Percentiles rank a stretch among this genome's conserved stretches.
Evolutionary conservation across 1,140 invertebrate species (phyloP).

Genomic region (Stegodyphus mimosarum): DNA sequence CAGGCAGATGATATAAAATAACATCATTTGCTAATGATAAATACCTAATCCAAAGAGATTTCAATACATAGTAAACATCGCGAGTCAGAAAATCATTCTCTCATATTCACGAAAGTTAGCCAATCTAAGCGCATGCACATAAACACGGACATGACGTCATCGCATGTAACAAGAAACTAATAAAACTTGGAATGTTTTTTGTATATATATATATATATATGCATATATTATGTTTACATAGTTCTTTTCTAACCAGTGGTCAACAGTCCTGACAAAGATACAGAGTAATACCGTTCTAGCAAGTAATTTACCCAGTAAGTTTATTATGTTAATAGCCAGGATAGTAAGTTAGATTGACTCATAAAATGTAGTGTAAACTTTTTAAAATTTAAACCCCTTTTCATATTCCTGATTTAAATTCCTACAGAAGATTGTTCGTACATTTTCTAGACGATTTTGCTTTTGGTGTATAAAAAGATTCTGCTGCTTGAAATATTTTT

Average conservation of each 20-base stretch:
- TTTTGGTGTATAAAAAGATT: background rate
- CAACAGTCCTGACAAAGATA: background rate
- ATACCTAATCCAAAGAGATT: background rate
- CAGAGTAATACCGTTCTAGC: background rate
- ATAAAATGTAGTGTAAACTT: too few relatives aligned
- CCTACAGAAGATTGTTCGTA: background rate
- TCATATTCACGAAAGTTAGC: background rate
- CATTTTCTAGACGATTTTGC: background rate
- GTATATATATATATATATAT: background rate
- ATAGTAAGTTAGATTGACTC: too few relatives aligned
- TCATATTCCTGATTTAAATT: too few relatives aligned
- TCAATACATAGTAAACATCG: background rate
- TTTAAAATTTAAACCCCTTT: too few relatives aligned
- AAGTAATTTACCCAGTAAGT: too few relatives aligned
- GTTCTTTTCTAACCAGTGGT: constrained; percentile 30
- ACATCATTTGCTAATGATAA: too few relatives aligned
- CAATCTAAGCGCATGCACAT: constrained; percentile 6
- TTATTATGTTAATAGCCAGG: too few relatives aligned
- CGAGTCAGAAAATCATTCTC: background rate
- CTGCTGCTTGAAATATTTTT: too few relatives aligned
- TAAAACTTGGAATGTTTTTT: constrained; percentile 38
- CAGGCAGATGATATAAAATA: too few relatives aligned
- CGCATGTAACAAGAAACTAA: constrained; percentile 25
- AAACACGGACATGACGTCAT: constrained; percentile 30
- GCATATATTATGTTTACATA: background rate